phyloP scores from a whole-genome alignment of 92 coral and sea anemone species.

The Epizoanthus illoricatus region DNA sequence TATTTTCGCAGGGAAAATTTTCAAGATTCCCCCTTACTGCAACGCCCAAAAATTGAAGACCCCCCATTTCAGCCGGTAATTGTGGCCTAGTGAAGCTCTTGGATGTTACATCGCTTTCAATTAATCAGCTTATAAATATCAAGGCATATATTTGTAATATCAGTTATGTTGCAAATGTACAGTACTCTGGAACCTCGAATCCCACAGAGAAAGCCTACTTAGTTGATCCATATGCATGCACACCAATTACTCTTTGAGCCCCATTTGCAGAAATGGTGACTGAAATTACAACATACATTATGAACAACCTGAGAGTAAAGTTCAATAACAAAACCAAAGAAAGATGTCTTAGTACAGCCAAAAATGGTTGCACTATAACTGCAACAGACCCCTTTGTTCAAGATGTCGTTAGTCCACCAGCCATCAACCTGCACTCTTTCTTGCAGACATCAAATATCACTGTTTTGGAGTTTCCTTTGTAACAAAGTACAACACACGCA shows the following conservation, averaged over 20 bases:
- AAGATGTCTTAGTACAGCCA: too few relatives aligned
- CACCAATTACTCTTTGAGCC: constrained; percentile 11
- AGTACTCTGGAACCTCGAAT: background rate
- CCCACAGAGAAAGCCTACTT: constrained; percentile 1
- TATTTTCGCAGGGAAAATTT: too few relatives aligned
- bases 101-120: background rate
- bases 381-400: too few relatives aligned
- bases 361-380: too few relatives aligned
- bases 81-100: background rate
- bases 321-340: too few relatives aligned
- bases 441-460: too few relatives aligned
- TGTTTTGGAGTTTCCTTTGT: too few relatives aligned
- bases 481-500: too few relatives aligned
- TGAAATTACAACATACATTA: constrained; percentile 7
- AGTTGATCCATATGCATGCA: constrained; percentile 6
- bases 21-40: background rate
- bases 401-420: too few relatives aligned
- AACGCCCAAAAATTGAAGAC: too few relatives aligned
- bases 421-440: too few relatives aligned
- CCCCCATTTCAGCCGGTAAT: too few relatives aligned
- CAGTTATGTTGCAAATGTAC: constrained; percentile 3
- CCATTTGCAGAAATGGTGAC: constrained; percentile 7
- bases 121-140: background rate
- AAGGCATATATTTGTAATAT: background rate
- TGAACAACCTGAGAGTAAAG: constrained; percentile 3